Conservation (phyloP, 2,797 vertebrate species). For the Kryptolebias ocellatus region DNA sequence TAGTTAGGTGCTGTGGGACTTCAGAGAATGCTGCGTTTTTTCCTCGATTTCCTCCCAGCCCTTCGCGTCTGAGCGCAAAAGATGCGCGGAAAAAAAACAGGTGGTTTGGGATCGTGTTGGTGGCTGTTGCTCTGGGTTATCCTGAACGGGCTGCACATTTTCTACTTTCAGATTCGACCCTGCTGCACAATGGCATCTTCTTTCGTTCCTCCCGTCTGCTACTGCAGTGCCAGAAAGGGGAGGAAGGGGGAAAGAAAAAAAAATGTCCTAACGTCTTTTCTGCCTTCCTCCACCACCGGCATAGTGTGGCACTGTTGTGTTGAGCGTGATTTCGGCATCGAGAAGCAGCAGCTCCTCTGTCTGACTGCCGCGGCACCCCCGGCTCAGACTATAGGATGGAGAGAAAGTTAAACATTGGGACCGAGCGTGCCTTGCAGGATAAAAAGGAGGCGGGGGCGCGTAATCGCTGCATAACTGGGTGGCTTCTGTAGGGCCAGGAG, state of each 20-base stretch:
- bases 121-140: constrained; percentile 34
- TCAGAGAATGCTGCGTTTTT: constrained; percentile 10
- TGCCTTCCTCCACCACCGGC: constrained; percentile 56
- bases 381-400: constrained; percentile 31
- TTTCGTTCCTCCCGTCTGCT: constrained; percentile 21
- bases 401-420: neutral
- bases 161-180: constrained; percentile 22
- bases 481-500: constrained; percentile 40
- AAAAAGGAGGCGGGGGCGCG: constrained; percentile 66
- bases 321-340: constrained; percentile 63
- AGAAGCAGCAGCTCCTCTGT: constrained; percentile 40
- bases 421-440: constrained; percentile 56
- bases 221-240: constrained; percentile 55
- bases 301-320: constrained; percentile 69
- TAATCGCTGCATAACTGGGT: constrained; percentile 54
- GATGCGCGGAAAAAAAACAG: constrained; percentile 59
- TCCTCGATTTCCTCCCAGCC: neutral
- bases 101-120: constrained; percentile 63
- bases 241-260: neutral
- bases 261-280: constrained; percentile 44
- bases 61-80: constrained; percentile 7
- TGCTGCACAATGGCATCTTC: constrained; percentile 37
- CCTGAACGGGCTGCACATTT: constrained; percentile 14
- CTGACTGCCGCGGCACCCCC: constrained; percentile 34
- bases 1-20: neutral